Percentiles rank a stretch among this genome's conserved stretches.
These are phyloP conservation scores for Salvelinus sp. DNA, from an alignment of 2,113 vertebrate genomes.

Conservation along the genomic window DNA sequence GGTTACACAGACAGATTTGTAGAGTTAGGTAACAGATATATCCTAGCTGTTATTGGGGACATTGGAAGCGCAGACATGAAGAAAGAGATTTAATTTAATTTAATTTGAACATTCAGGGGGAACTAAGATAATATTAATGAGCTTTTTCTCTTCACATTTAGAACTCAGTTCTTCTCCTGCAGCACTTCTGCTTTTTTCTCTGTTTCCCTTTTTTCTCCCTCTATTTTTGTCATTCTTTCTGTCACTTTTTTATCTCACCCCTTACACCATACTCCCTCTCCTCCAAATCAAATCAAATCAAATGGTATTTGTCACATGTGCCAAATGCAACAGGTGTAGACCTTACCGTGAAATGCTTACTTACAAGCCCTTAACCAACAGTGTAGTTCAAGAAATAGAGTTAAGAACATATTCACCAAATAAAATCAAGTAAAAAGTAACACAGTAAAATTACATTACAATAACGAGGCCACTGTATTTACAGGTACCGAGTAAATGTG, in stretches of 20 bases:
- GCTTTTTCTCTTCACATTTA: not conserved
- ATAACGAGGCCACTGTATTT: no score
- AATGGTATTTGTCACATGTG: no score
- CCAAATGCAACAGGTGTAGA: no score
- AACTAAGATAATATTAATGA: conserved; percentile 11
- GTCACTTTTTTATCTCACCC: not conserved
- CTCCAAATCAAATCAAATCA: no score
- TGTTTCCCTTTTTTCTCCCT: not conserved
- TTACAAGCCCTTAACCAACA: no score
- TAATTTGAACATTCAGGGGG: conserved; percentile 7
- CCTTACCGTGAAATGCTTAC: no score
- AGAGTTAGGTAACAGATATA: not conserved
- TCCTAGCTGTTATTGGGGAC: not conserved
- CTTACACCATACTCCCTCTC: not conserved
- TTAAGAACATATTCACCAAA: no score
- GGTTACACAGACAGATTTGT: not conserved
- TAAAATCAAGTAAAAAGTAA: no score
- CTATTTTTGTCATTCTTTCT: not conserved
- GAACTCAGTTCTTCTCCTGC: not conserved
- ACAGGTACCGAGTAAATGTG: no score
- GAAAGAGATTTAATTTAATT: not conserved
- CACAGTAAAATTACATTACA: no score
- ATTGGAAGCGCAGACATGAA: not conserved
- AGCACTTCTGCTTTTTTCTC: not conserved
- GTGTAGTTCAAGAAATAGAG: no score